These are phyloP conservation scores for Columba livia DNA, from an alignment of 2,113 vertebrate genomes.

Conservation along the genomic window DNA sequence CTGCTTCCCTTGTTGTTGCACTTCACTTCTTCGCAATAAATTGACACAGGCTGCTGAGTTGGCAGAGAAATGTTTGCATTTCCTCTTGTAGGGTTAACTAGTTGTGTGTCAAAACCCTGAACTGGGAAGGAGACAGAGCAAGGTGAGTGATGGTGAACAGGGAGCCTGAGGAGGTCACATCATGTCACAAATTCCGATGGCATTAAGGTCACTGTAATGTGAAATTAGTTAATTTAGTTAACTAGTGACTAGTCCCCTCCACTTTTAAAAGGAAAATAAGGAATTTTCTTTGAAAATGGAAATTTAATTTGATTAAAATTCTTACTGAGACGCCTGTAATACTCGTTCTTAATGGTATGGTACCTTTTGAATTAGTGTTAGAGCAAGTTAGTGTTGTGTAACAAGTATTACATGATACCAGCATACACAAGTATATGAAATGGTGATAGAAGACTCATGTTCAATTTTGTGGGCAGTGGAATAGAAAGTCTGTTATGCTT, in stretches of 20 bases:
- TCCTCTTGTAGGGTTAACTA: background rate
- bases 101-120: background rate
- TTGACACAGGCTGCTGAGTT: background rate
- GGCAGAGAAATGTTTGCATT: background rate
- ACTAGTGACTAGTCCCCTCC: background rate
- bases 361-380: background rate
- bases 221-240: background rate
- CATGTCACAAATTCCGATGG: accelerated
- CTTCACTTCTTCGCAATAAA: background rate
- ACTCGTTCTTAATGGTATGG: background rate
- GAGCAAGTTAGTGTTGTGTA: background rate
- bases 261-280: background rate
- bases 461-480: accelerated
- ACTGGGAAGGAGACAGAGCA: background rate
- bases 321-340: accelerated
- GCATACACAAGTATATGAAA: background rate
- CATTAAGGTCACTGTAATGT: background rate
- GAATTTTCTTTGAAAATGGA: background rate
- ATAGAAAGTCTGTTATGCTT: background rate
- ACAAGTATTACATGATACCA: background rate
- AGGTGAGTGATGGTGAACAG: background rate
- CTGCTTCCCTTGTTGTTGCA: background rate
- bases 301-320: background rate
- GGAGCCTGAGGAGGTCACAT: background rate
- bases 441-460: background rate